Evolutionary conservation across 1,140 invertebrate species (phyloP).

Genomic region (Ceratosolen solmsi): DNA sequence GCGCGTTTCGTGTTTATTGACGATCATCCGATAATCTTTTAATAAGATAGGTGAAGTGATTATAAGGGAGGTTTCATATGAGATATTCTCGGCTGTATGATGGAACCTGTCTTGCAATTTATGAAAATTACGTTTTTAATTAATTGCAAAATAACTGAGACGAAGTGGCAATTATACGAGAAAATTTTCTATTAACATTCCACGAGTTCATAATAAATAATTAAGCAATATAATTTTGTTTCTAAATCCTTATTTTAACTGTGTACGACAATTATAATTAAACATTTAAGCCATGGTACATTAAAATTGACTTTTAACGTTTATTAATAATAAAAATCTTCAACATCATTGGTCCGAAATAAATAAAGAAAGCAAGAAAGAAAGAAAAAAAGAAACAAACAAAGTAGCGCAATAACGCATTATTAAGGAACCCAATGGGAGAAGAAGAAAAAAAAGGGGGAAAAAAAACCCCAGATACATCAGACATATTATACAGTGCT

Average conservation of each 20-base stretch:
- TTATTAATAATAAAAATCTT: neutral
- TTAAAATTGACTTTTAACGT: neutral
- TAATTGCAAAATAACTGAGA: conserved; percentile 4
- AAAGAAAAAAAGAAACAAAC: too few relatives aligned
- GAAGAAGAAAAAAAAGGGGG: too few relatives aligned
- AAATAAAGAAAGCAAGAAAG: too few relatives aligned
- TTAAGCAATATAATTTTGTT: conserved; percentile 18
- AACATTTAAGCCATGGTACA: neutral
- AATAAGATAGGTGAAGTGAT: conserved; percentile 38
- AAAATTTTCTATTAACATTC: conserved; percentile 42
- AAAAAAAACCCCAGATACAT: too few relatives aligned
- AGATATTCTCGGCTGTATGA: neutral
- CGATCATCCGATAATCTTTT: conserved; percentile 46
- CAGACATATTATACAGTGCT: too few relatives aligned
- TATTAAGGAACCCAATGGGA: too few relatives aligned
- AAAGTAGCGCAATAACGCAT: too few relatives aligned
- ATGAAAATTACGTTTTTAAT: conserved; percentile 39
- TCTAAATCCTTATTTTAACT: neutral
- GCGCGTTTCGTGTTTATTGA: neutral
- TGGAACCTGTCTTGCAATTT: conserved; percentile 20
- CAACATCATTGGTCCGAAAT: neutral
- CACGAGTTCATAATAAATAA: conserved; percentile 25
- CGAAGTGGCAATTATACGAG: neutral
- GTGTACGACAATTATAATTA: neutral
- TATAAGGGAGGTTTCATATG: neutral